These are phyloP conservation scores for Bergia puertoricense DNA, from an alignment of 92 coral and sea anemone genomes.

Conservation along the genomic window DNA sequence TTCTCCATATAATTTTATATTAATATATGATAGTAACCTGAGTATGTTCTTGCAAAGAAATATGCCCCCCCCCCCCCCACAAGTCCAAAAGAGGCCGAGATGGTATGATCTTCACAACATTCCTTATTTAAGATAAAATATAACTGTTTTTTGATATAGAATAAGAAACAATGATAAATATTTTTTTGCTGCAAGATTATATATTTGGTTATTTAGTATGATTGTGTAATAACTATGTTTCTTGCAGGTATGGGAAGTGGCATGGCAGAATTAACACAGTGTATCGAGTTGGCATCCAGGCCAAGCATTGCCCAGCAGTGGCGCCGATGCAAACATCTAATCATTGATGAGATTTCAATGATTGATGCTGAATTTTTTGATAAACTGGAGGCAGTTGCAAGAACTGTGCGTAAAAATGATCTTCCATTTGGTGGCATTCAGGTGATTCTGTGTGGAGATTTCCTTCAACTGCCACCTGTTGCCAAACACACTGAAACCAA, in stretches of 20 bases:
- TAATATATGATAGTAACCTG: no score
- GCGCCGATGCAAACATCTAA: constrained; percentile 86
- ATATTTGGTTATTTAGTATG: no score
- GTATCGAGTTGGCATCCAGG: constrained; percentile 84
- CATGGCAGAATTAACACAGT: constrained; percentile 67
- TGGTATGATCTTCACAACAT: no score
- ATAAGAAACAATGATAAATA: no score
- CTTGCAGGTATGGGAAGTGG: constrained; percentile 93
- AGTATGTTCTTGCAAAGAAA: no score
- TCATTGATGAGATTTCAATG: constrained; percentile 98
- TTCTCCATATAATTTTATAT: no score
- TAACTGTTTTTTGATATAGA: no score
- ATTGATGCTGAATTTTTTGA: constrained; percentile 89
- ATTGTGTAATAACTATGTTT: not conserved
- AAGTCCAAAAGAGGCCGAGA: no score
- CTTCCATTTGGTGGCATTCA: constrained; percentile 99
- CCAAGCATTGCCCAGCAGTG: constrained; percentile 79
- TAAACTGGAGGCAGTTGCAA: constrained; percentile 91
- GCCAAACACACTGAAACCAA: constrained; percentile 65
- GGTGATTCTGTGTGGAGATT: constrained; percentile 93
- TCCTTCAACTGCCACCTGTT: constrained; percentile 98
- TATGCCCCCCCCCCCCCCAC: no score
- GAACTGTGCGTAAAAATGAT: constrained; percentile 76
- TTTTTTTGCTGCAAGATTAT: no score
- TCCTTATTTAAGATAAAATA: no score